Conservation (phyloP, 1,140 invertebrate genomes). For the Leucophenga varia region DNA sequence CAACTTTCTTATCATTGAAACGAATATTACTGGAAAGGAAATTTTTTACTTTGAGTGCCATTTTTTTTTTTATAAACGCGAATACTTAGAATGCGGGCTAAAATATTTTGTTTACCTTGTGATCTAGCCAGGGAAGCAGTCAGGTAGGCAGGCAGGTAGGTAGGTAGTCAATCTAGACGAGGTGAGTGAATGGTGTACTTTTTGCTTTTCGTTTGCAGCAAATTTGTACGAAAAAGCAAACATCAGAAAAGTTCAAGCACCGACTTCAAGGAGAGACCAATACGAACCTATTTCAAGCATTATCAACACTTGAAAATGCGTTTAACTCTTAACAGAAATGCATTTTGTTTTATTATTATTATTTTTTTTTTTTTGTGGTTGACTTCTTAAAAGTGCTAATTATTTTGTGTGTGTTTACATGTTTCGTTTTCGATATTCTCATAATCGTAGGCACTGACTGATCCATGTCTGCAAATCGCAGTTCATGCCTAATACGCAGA, state of each 20-base stretch:
- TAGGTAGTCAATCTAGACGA: not conserved
- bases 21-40: too few species aligned
- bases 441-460: too few species aligned
- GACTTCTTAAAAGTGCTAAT: not conserved
- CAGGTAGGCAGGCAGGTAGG: too few species aligned
- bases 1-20: constrained; percentile 43
- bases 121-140: too few species aligned
- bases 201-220: too few species aligned
- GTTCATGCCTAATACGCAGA: constrained; percentile 47
- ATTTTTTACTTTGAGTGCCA: not conserved
- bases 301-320: too few species aligned
- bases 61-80: not conserved
- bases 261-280: constrained; percentile 27
- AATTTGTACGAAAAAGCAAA: not conserved
- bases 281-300: too few species aligned
- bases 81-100: too few species aligned
- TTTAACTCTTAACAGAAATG: too few species aligned
- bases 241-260: constrained; percentile 41
- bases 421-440: too few species aligned
- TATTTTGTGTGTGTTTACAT: constrained; percentile 11
- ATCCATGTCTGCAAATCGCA: constrained; percentile 47
- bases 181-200: not conserved
- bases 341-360: too few species aligned
- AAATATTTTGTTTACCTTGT: too few species aligned
- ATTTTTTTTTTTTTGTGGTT: not conserved